These are phyloP conservation scores for Drosophila anceps DNA, from an alignment of 2,888 invertebrate genomes.

Conservation along the genomic window DNA sequence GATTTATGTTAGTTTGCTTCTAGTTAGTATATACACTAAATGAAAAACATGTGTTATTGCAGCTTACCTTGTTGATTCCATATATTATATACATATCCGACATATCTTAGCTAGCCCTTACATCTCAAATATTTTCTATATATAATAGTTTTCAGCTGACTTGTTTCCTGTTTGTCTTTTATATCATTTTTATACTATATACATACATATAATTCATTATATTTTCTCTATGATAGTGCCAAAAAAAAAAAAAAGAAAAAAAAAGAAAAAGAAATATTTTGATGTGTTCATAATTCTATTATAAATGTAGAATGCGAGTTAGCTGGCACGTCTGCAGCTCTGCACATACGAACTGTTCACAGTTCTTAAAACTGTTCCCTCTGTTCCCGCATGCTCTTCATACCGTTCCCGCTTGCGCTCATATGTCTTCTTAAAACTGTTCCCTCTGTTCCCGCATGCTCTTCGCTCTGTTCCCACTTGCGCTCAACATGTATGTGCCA, in stretches of 20 bases:
- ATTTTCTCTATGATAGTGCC: slow-evolving; percentile 49
- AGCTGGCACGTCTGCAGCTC: slow-evolving; percentile 33
- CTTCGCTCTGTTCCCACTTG: background rate
- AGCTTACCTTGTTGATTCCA: background rate
- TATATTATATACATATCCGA: background rate
- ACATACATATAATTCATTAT: slow-evolving; percentile 3
- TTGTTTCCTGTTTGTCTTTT: slow-evolving; percentile 20
- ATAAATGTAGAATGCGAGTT: slow-evolving; percentile 13
- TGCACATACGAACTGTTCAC: background rate
- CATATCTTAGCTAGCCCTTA: background rate
- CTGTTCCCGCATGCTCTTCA: background rate
- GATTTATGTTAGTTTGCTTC: slow-evolving; percentile 14
- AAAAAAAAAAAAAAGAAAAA: slow-evolving; percentile 49
- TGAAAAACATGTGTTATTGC: background rate
- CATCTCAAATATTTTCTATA: background rate
- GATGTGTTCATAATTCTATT: slow-evolving; percentile 47
- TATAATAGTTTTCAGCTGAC: background rate
- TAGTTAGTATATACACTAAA: background rate
- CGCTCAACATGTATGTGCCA: slow-evolving; percentile 11
- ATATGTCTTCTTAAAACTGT: slow-evolving; percentile 1
- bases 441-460: background rate
- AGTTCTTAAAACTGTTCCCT: slow-evolving; percentile 1
- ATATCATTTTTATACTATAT: slow-evolving; percentile 15
- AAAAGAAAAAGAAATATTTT: slow-evolving; percentile 45
- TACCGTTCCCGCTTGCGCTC: background rate